Conservation (phyloP, 1,140 invertebrate species). For the Goniozus legneri region DNA sequence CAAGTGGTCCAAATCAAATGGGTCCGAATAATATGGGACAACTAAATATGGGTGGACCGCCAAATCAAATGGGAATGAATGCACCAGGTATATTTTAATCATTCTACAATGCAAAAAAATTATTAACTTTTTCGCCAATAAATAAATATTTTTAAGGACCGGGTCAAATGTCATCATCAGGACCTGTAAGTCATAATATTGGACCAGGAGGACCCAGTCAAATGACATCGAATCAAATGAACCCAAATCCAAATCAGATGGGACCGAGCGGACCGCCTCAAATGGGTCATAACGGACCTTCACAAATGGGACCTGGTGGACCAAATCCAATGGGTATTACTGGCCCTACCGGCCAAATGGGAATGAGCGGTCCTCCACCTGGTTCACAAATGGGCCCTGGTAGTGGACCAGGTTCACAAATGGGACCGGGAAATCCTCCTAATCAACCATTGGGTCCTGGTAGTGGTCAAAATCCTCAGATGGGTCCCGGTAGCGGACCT, state of each 20-base stretch:
- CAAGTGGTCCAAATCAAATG: slow-evolving; percentile 25
- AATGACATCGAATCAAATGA: slow-evolving; percentile 27
- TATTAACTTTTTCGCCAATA: too few relatives aligned
- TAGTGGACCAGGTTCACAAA: slow-evolving; percentile 14
- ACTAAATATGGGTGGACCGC: slow-evolving; percentile 17
- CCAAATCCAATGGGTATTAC: slow-evolving; percentile 17
- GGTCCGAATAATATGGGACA: slow-evolving; percentile 23
- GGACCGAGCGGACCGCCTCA: slow-evolving; percentile 19
- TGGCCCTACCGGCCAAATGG: slow-evolving; percentile 18
- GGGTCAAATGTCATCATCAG: slow-evolving; percentile 20
- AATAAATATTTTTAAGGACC: too few relatives aligned
- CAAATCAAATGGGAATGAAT: slow-evolving; percentile 25
- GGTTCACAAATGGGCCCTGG: slow-evolving; percentile 20
- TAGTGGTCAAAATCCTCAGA: slow-evolving; percentile 15
- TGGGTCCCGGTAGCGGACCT: slow-evolving; percentile 15
- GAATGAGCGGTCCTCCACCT: slow-evolving; percentile 15
- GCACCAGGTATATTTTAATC: too few relatives aligned
- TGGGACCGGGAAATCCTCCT: slow-evolving; percentile 21
- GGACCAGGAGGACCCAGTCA: slow-evolving; percentile 27
- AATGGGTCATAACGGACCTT: slow-evolving; percentile 21
- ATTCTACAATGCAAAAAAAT: too few relatives aligned
- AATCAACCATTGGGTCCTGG: slow-evolving; percentile 18
- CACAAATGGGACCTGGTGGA: slow-evolving; percentile 23
- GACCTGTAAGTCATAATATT: slow-evolving; percentile 17
- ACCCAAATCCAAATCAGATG: slow-evolving; percentile 22